Conservation (phyloP, 1,140 invertebrate genomes). For the Aphelenchoides fujianensis region DNA sequence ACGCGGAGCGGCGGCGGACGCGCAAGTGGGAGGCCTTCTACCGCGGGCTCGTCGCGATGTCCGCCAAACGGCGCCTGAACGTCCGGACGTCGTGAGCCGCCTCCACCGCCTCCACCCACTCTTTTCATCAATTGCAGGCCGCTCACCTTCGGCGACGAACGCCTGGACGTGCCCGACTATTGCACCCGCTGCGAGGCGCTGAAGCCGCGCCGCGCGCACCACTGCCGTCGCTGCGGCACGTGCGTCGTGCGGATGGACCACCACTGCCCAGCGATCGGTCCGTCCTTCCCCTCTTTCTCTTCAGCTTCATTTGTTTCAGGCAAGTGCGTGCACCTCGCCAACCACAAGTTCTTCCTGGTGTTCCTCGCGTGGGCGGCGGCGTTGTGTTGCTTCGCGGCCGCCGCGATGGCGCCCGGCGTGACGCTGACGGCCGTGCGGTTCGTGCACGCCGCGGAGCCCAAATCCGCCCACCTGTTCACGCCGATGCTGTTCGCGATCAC, state of each 20-base stretch:
- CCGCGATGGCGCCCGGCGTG: neutral
- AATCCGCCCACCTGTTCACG: neutral
- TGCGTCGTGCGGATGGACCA: neutral
- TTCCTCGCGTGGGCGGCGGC: neutral
- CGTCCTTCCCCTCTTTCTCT: too few species aligned
- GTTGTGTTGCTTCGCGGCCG: neutral
- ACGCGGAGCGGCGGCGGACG: too few species aligned
- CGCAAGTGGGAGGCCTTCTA: conserved; percentile 6
- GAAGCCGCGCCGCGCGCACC: neutral
- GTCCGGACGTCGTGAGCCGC: conserved; percentile 6
- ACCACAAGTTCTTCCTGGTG: conserved; percentile 10
- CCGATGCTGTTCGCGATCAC: neutral
- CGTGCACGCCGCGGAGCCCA: neutral
- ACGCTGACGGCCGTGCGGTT: neutral
- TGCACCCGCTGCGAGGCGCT: neutral
- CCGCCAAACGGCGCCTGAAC: neutral
- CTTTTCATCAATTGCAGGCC: conserved; percentile 5
- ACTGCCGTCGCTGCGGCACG: neutral
- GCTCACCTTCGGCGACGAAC: neutral
- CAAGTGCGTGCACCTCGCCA: neutral
- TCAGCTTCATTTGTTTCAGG: neutral
- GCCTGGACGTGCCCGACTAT: neutral
- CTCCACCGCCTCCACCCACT: neutral
- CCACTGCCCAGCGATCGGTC: neutral
- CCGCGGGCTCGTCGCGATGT: neutral